Base-by-base conservation (phyloP, 2,888 invertebrate genomes). In the Nudaria mundana region DNA sequence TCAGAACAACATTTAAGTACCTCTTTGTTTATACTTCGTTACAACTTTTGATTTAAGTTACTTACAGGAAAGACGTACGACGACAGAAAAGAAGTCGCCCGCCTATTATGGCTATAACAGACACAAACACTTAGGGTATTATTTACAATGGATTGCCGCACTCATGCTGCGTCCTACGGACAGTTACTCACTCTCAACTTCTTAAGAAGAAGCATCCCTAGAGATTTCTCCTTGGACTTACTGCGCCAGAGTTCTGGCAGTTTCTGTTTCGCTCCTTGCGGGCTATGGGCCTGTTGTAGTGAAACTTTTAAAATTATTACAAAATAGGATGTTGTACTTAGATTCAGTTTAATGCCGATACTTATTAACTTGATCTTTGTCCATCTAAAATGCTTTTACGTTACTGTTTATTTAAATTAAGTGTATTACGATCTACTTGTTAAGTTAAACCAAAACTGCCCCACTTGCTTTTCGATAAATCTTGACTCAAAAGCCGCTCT, bases 241-340 rank as follows among this genome's bases (percentile, higher is more conserved):
- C 69, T 78, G 37, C 82, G 80, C 87, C 84, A 87, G 48, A 87
- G 63, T 40, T 84, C 83, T 63, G 87, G 85, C 56, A 87, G 69
- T 67, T 68, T 82, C 66, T 76, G 82, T 76, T 66, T 71, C 67
- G 63, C 66, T 63, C 71, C 76, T 67, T 74, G 71, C 37, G 67
- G 74, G 56, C 63, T 74, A 71, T 71, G 66, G 39, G 78, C 74
- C 85, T 86, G 76, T 77, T 63, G 71, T 51, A 62, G 48, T 48
- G 51, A 42, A 51, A 34, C 13, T 42, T 49, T 49, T 51, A 53
- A 29, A 37, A 14, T 25, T 13, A 2, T 30, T 26, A 24, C 10
- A 8, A 18, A 37, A 3, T 4, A 3, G 11, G 8, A 13, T 22
- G 23, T 20, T 26, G 15, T 26, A 0, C 11, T n/a, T n/a, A n/a